phyloP scores from a whole-genome alignment of 1,140 invertebrate genomes.

The Musca vetustissima region DNA sequence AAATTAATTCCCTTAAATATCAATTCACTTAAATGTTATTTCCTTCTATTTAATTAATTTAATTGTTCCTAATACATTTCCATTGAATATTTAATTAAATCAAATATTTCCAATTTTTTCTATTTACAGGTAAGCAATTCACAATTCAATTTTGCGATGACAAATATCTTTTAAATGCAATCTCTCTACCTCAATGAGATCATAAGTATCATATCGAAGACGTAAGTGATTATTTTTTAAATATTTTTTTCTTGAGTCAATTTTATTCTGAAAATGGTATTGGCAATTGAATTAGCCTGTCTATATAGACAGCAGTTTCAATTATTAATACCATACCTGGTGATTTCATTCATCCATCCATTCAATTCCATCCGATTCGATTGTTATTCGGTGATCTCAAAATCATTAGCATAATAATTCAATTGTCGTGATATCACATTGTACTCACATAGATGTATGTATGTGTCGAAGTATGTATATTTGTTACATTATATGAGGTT shows the following conservation, averaged over 20 bases:
- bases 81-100: not conserved
- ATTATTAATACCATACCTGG: not conserved
- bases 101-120: not conserved
- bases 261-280: no score
- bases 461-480: not conserved
- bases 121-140: conserved; percentile 5
- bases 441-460: no score
- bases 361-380: no score
- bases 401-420: conserved; percentile 1
- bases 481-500: not conserved
- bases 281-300: no score
- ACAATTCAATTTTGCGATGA: no score
- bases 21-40: no score
- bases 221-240: conserved; percentile 3
- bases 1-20: no score
- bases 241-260: no score
- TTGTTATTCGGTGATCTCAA: not conserved
- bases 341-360: not conserved
- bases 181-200: not conserved
- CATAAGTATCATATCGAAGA: not conserved
- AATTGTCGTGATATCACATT: no score
- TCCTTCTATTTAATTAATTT: no score
- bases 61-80: not conserved
- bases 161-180: no score
- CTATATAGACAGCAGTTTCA: no score